A percentile compares a stretch with the other conserved stretches of the same genome.
Evolutionary conservation across 23 tunicate species (phyloP).

Genomic region (Corella eumyota): DNA sequence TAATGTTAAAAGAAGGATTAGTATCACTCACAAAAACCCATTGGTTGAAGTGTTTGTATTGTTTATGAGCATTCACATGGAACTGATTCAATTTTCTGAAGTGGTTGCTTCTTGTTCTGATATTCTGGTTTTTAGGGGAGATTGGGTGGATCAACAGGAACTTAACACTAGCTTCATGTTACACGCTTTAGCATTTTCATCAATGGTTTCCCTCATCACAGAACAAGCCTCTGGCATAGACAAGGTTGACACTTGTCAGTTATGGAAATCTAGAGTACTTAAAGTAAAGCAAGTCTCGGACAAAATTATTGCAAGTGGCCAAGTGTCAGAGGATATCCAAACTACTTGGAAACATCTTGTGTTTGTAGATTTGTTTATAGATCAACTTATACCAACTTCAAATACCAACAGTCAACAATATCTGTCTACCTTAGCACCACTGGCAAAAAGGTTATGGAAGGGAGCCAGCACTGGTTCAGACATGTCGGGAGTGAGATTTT

Average conservation of each 20-base stretch:
- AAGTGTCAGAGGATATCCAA: conserved; percentile 4
- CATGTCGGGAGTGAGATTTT: conserved; percentile 15
- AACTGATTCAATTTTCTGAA: conserved; percentile 14
- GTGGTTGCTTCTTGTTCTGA: conserved; percentile 17
- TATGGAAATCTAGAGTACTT: conserved; percentile 23
- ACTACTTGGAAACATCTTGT: conserved; percentile 29
- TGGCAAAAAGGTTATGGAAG: conserved; percentile 26
- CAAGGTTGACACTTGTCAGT: conserved; percentile 13
- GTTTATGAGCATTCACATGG: conserved; percentile 4
- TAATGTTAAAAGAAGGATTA: not conserved
- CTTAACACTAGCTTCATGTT: not conserved
- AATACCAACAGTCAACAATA: conserved; percentile 11
- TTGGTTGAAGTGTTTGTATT: conserved; percentile 26
- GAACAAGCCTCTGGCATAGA: conserved; percentile 15
- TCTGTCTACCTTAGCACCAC: conserved; percentile 31
- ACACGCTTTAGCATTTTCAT: conserved; percentile 23
- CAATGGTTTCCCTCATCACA: conserved; percentile 12
- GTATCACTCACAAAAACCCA: conserved; percentile 14
- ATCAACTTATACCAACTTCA: conserved; percentile 37
- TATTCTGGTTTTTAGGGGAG: conserved; percentile 1
- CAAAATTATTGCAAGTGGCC: not conserved
- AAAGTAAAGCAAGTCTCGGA: conserved; percentile 22
- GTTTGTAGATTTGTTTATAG: conserved; percentile 45
- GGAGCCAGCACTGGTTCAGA: conserved; percentile 1
- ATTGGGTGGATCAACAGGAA: conserved; percentile 25